A percentile compares a stretch with the other conserved stretches of the same genome.
phyloP scores from a whole-genome alignment of 1,140 invertebrate genomes.

The Drosophila tani region DNA sequence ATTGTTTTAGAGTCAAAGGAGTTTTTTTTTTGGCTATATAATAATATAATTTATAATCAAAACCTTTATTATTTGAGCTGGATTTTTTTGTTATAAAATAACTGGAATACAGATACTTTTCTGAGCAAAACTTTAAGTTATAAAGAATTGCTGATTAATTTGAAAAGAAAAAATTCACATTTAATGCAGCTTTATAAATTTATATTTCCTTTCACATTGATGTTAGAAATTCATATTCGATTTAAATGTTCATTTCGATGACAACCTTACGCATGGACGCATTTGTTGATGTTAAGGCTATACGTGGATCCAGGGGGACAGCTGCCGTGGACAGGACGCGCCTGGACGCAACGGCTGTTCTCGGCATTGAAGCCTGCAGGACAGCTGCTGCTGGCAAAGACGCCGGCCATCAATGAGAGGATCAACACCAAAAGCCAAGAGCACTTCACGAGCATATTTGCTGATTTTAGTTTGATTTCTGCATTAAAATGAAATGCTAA shows the following conservation, averaged over 20 bases:
- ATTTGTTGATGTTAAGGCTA: conserved; percentile 68
- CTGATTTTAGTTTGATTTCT: conserved; percentile 1
- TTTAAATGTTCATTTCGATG: neutral
- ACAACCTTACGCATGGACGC: conserved; percentile 56
- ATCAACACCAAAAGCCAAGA: conserved; percentile 67
- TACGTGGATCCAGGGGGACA: conserved; percentile 69
- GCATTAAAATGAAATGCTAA: conserved; percentile 6
- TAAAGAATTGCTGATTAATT: neutral
- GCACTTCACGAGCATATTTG: conserved; percentile 53
- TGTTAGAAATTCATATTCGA: conserved; percentile 1
- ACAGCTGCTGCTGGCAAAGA: conserved; percentile 59
- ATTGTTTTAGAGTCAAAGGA: too few species aligned
- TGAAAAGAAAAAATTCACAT: neutral
- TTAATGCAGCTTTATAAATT: neutral
- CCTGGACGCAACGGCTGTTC: conserved; percentile 52
- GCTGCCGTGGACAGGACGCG: conserved; percentile 70
- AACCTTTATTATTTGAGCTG: too few species aligned
- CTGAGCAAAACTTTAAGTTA: too few species aligned
- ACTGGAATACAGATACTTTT: too few species aligned
- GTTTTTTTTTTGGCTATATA: too few species aligned
- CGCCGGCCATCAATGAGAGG: conserved; percentile 55
- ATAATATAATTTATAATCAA: too few species aligned
- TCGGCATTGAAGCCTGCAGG: conserved; percentile 63
- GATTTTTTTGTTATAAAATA: too few species aligned
- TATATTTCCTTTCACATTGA: neutral